phyloP scores from a whole-genome alignment of 2,888 invertebrate genomes.

The Oxystoma pomonae region DNA sequence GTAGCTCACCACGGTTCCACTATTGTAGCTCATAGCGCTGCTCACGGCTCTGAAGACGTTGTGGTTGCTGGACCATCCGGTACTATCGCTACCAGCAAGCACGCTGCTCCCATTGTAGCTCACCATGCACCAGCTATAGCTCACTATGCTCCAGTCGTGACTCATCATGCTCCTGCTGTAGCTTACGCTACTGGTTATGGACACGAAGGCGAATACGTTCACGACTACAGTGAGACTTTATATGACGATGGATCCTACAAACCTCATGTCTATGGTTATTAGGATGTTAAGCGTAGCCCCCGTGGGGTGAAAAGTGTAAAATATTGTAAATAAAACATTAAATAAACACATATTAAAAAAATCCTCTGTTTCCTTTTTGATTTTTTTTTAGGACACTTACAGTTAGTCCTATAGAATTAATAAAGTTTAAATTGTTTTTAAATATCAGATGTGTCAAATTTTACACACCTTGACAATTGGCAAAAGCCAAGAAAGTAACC shows the following conservation, averaged over 20 bases:
- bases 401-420: no score
- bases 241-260: conserved; percentile 33
- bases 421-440: no score
- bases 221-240: conserved; percentile 26
- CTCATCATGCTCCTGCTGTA: conserved; percentile 5
- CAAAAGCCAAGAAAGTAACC: no score
- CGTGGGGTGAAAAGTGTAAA: background rate
- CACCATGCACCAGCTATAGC: conserved; percentile 12
- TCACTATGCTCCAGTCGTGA: conserved; percentile 10
- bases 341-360: background rate
- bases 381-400: no score
- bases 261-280: conserved; percentile 20
- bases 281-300: conserved; percentile 3
- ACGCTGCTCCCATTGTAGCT: conserved; percentile 21
- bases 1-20: conserved; percentile 19
- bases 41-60: conserved; percentile 15
- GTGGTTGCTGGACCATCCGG: conserved; percentile 34
- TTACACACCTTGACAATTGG: no score
- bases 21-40: conserved; percentile 9
- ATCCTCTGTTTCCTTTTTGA: no score
- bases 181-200: conserved; percentile 9
- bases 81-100: conserved; percentile 26
- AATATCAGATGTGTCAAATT: no score
- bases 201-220: conserved; percentile 24
- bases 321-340: background rate